Evolutionary conservation across 2,113 vertebrate species (phyloP), one percentile per base, ranked within the genome.

Genomic region (Larimichthys polyactis): DNA sequence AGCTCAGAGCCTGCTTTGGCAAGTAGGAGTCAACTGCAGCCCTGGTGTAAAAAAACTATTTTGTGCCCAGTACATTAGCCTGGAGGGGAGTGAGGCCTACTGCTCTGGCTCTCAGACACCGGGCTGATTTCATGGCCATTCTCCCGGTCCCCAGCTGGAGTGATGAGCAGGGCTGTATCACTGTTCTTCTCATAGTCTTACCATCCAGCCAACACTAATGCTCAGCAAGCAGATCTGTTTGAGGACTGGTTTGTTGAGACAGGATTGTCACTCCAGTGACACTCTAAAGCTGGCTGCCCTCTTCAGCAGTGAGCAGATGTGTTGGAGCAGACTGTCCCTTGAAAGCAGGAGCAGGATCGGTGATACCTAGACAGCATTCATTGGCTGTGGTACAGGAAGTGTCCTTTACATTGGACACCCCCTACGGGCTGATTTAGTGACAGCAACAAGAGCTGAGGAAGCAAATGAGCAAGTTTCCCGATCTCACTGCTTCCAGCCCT

Each of bases 221-320:
- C 57, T 75, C 49, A 12, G 65, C 36, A 62, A 76, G 75, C 82
- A 58, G 66, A 55, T 60, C 48, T 44, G 48, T 69, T 63, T 40
- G 51, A 68, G 66, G 11, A 46, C 59, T 20, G 62, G 60, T 49
- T 46, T 51, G 59, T 43, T 77, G 71, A 58, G 75, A 66, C 22
- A 52, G 55, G 48, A 54, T 27, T 63, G 69, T 80, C 75, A 72
- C 60, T 70, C 63, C 12, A 11, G 43, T 52, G 73, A 64, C 58
- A 58, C 22, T 69, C 40, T 11, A 19, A 80, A 71, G 63, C 72
- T 44, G 67, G 44, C 66, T 63, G 48, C 19, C 32, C 52, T 71
- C 71, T 52, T 66, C 57, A 60, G 84, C 62, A 70, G 43, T 59
- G 72, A 74, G 64, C 67, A 81, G 71, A 72, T 14, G 69, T 57